Conservation (phyloP, 2,888 invertebrate genomes). For the Stratiomys singularior region DNA sequence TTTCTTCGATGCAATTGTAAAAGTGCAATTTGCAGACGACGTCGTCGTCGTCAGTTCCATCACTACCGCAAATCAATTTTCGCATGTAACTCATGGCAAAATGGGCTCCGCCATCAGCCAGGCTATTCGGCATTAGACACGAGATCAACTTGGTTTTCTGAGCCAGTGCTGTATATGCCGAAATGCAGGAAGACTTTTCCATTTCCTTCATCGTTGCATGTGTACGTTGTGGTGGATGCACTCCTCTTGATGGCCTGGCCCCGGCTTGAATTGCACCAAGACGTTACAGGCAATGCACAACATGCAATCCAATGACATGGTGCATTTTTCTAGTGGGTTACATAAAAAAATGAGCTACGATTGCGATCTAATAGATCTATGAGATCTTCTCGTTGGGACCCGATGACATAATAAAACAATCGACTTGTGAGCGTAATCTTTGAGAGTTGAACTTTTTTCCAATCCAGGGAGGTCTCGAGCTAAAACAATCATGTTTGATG, state of each 20-base stretch:
- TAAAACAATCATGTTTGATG: not conserved
- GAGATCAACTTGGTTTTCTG: not conserved
- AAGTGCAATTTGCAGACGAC: constrained; percentile 17
- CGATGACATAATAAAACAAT: constrained; percentile 36
- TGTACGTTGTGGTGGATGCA: not conserved
- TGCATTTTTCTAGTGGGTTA: constrained; percentile 33
- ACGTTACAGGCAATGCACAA: constrained; percentile 19
- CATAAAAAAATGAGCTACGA: constrained; percentile 17
- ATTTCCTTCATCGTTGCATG: constrained; percentile 24
- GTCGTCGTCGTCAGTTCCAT: not conserved
- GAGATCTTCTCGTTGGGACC: not conserved
- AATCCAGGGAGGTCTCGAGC: not conserved
- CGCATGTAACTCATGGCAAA: constrained; percentile 13
- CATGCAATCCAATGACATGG: constrained; percentile 34
- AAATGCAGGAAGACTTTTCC: constrained; percentile 43
- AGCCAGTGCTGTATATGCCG: not conserved
- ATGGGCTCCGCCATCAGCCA: not conserved
- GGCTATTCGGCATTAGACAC: constrained; percentile 11
- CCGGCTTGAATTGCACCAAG: not conserved
- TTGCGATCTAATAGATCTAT: constrained; percentile 9
- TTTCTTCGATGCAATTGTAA: not conserved
- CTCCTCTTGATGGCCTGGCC: not conserved
- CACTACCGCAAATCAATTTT: constrained; percentile 32
- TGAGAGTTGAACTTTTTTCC: constrained; percentile 11
- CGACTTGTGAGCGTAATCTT: not conserved